These are phyloP conservation scores for Fulica atra DNA, from an alignment of 2,113 vertebrate genomes.

Conservation along the genomic window DNA sequence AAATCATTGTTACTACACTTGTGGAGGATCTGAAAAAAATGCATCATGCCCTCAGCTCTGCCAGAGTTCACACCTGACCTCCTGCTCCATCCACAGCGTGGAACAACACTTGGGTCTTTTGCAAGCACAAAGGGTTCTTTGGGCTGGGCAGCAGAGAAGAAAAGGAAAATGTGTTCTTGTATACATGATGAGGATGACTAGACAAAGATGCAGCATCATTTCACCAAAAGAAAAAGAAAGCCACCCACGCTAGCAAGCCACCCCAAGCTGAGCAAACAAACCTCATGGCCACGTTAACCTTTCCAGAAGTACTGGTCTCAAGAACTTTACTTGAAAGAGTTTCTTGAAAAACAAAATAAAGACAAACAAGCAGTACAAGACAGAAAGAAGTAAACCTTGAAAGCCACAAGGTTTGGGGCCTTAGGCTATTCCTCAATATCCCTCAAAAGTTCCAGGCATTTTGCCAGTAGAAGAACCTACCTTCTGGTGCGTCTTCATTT, in stretches of 20 bases:
- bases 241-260: neutral
- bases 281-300: neutral
- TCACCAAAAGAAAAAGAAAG: neutral
- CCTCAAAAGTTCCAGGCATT: slow-evolving; percentile 60
- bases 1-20: neutral
- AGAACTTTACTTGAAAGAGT: slow-evolving; percentile 28
- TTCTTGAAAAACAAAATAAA: slow-evolving; percentile 9
- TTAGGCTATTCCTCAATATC: slow-evolving; percentile 63
- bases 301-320: slow-evolving; percentile 5
- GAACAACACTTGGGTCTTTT: accelerated
- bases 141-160: neutral
- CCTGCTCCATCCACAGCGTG: accelerated
- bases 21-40: neutral
- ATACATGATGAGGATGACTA: neutral
- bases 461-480: slow-evolving; percentile 38
- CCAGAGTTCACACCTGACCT: neutral
- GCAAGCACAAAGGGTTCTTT: neutral
- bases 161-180: neutral
- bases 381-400: slow-evolving; percentile 47
- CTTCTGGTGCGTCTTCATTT: slow-evolving; percentile 30
- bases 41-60: neutral
- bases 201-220: neutral
- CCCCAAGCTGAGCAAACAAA: neutral
- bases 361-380: neutral
- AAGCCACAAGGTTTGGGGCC: slow-evolving; percentile 54